phyloP scores from a whole-genome alignment of 2,888 invertebrate genomes.

The Drosophila monieri region DNA sequence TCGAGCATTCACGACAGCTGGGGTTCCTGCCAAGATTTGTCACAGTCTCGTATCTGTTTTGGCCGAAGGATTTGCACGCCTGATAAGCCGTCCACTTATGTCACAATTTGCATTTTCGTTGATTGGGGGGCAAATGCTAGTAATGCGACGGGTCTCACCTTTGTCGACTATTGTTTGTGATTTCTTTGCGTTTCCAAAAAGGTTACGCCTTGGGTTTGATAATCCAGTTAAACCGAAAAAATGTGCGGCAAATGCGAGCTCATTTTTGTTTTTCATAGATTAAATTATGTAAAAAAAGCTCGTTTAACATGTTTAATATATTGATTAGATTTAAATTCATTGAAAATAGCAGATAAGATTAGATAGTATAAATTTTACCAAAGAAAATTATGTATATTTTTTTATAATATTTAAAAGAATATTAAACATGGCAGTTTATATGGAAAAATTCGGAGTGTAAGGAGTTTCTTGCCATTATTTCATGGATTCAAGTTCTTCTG shows the following conservation, averaged over 20 bases:
- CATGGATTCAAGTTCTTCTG: no score
- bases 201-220: neutral
- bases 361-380: no score
- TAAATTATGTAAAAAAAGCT: no score
- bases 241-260: neutral
- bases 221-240: no score
- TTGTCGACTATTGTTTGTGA: neutral
- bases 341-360: no score
- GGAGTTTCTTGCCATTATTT: no score
- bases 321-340: no score
- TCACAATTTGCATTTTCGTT: conserved; percentile 50
- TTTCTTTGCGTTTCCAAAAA: conserved; percentile 3
- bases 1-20: conserved; percentile 58
- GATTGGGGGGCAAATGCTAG: conserved; percentile 10
- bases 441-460: no score
- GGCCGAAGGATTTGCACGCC: conserved; percentile 49
- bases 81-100: conserved; percentile 65
- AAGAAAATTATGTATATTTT: no score
- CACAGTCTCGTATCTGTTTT: conserved; percentile 61
- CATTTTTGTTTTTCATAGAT: neutral
- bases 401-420: no score
- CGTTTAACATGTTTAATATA: no score
- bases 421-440: no score
- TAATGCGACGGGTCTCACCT: neutral
- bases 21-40: conserved; percentile 66